Conservation (phyloP, 1,140 invertebrate species). For the Hormaphis cornu region DNA sequence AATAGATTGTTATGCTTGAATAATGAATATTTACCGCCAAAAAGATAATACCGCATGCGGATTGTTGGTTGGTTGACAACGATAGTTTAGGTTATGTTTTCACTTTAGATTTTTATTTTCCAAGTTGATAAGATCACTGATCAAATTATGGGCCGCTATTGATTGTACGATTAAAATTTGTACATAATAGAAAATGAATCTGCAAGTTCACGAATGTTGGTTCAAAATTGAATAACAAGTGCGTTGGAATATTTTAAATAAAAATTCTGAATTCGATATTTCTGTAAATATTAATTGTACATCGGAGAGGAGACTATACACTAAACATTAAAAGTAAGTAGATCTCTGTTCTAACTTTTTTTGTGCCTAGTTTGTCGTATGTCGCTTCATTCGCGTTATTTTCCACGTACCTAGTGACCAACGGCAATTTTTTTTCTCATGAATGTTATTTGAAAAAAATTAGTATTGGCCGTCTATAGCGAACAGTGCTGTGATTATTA, state of each 20-base stretch:
- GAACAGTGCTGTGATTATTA: no score
- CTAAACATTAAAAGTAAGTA: not conserved
- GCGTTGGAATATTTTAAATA: no score
- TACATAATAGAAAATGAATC: no score
- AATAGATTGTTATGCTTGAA: not conserved
- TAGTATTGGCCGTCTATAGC: no score
- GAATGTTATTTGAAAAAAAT: no score
- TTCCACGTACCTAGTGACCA: no score
- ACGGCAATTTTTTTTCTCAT: no score
- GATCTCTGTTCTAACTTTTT: not conserved
- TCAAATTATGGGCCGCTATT: no score
- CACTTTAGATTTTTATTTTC: not conserved
- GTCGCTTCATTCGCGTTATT: not conserved
- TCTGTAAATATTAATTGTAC: constrained; percentile 1
- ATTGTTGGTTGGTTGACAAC: not conserved
- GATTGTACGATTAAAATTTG: no score
- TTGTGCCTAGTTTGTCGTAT: no score
- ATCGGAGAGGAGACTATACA: not conserved
- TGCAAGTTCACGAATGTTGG: no score
- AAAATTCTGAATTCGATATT: not conserved
- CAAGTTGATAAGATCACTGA: constrained; percentile 9
- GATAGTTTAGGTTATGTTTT: constrained; percentile 2
- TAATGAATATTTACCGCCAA: constrained; percentile 8
- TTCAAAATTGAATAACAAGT: no score
- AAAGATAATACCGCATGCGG: not conserved